A percentile compares a stretch with the other conserved stretches of the same genome.
Evolutionary conservation across 2,113 vertebrate genomes (phyloP).

Genomic region (Scortum barcoo): DNA sequence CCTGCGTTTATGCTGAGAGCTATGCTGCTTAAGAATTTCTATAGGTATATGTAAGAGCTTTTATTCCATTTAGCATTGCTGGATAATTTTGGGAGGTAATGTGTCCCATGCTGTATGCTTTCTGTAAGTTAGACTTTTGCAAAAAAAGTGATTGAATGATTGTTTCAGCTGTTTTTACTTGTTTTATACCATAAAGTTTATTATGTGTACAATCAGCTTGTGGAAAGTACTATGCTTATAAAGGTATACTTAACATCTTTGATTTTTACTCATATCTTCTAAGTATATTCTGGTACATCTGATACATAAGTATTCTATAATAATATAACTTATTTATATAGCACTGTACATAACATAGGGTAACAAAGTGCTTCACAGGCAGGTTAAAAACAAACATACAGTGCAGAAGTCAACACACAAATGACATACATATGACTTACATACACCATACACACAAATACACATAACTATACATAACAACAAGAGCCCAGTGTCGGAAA

Average conservation of each 20-base stretch:
- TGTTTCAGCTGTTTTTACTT: constrained; percentile 71
- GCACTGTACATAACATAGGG: no score
- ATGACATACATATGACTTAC: no score
- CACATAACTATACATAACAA: no score
- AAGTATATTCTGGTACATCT: not conserved
- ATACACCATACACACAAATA: no score
- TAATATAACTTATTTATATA: no score
- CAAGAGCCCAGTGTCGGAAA: no score
- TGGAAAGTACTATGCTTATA: constrained; percentile 39
- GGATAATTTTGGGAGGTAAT: constrained; percentile 58
- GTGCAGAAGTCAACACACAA: no score
- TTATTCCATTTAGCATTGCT: constrained; percentile 71
- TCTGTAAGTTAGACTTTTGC: constrained; percentile 52
- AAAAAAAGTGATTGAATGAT: constrained; percentile 62
- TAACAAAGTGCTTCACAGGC: no score
- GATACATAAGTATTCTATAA: not conserved
- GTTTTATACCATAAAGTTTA: constrained; percentile 75
- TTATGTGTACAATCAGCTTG: constrained; percentile 28
- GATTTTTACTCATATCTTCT: not conserved
- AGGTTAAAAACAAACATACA: no score
- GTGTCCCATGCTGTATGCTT: constrained; percentile 62
- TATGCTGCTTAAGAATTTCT: constrained; percentile 73
- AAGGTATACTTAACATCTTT: constrained; percentile 9
- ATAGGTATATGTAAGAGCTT: constrained; percentile 55
- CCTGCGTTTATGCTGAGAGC: constrained; percentile 62